These are phyloP conservation scores for Acanthosepion pharaonis DNA, from an alignment of 2,888 invertebrate species.

Conservation along the genomic window DNA sequence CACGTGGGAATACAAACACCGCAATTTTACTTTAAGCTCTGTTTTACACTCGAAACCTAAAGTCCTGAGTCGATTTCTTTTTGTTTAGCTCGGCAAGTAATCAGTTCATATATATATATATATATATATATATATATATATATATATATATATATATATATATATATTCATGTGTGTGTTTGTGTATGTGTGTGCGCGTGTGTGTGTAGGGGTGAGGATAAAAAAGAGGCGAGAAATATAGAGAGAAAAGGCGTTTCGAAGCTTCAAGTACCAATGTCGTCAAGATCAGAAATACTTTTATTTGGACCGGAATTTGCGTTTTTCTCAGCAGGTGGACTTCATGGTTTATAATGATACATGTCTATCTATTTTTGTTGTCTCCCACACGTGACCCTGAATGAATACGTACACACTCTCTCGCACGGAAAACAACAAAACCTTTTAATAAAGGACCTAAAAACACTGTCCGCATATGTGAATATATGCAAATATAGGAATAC, in stretches of 20 bases:
- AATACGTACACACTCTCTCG: too few species aligned
- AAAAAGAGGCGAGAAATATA: too few species aligned
- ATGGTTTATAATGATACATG: not conserved
- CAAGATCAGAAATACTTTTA: too few species aligned
- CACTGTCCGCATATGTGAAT: too few species aligned
- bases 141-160: not conserved
- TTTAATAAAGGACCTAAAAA: too few species aligned
- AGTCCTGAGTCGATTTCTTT: not conserved
- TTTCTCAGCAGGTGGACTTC: too few species aligned
- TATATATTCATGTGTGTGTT: not conserved
- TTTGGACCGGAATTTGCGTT: too few species aligned
- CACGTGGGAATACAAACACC: not conserved
- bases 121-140: slow-evolving; percentile 14
- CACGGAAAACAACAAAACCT: too few species aligned
- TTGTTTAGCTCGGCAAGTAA: not conserved
- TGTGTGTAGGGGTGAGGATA: not conserved
- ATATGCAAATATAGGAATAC: too few species aligned
- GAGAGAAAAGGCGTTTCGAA: not conserved
- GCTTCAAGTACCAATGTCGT: too few species aligned
- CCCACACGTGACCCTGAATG: too few species aligned
- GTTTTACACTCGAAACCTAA: not conserved
- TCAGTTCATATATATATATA: not conserved
- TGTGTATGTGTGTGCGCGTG: not conserved
- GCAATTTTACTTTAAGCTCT: not conserved
- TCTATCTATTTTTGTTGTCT: too few species aligned